These are phyloP conservation scores for Aptenodytes patagonicus DNA, from an alignment of 2,113 vertebrate species.

Conservation along the genomic window DNA sequence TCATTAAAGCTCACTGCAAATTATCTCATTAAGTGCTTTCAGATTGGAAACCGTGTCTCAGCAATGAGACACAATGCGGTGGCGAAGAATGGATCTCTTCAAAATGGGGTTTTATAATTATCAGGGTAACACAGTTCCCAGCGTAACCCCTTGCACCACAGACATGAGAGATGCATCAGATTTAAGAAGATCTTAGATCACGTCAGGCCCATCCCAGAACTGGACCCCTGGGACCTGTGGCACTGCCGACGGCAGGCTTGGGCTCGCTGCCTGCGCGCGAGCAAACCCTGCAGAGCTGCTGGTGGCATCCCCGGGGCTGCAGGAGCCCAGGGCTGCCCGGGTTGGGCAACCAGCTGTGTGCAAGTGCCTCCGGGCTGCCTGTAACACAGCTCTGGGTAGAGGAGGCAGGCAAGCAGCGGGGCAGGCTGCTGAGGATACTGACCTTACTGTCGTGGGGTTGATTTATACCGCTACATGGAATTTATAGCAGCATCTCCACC, in stretches of 20 bases:
- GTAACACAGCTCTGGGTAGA: not conserved
- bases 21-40: not conserved
- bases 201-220: no score
- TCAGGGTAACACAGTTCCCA: not conserved
- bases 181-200: no score
- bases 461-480: accelerated
- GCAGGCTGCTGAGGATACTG: not conserved
- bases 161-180: accelerated
- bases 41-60: not conserved
- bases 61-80: not conserved
- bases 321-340: not conserved
- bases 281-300: not conserved
- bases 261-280: accelerated
- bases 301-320: not conserved
- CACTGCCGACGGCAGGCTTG: not conserved
- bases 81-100: no score
- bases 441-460: accelerated
- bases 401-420: not conserved
- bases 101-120: no score
- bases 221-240: accelerated
- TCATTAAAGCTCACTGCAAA: not conserved
- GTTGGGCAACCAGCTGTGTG: no score
- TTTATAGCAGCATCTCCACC: not conserved
- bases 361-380: not conserved
- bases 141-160: not conserved